These are phyloP conservation scores for Diabrotica balteata DNA, from an alignment of 2,888 invertebrate species.

Conservation along the genomic window DNA sequence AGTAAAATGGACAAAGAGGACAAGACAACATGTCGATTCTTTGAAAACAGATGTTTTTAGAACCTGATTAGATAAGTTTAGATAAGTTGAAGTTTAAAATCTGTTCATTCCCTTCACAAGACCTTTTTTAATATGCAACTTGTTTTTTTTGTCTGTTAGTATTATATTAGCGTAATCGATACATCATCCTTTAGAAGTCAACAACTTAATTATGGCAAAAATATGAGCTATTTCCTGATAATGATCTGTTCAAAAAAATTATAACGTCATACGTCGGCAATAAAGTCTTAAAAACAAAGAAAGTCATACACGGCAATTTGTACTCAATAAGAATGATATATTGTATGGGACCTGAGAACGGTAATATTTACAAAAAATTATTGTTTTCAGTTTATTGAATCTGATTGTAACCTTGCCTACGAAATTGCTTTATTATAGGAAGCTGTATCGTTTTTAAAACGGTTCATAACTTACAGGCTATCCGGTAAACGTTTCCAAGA, in stretches of 20 bases:
- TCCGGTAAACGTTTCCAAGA: no score
- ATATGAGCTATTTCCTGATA: constrained; percentile 45
- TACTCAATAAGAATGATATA: constrained; percentile 50
- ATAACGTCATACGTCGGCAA: no score
- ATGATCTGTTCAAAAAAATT: constrained; percentile 24
- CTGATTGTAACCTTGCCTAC: constrained; percentile 27
- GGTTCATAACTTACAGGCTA: not conserved
- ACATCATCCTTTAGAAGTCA: constrained; percentile 33
- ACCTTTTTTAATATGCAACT: no score
- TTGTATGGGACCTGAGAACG: constrained; percentile 45
- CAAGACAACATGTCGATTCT: no score
- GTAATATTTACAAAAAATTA: constrained; percentile 36
- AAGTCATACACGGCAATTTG: constrained; percentile 49
- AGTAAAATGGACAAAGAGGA: no score
- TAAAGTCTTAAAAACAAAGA: not conserved
- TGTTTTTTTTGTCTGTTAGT: no score
- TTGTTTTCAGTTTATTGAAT: constrained; percentile 14
- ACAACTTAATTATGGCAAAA: constrained; percentile 39
- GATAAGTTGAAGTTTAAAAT: no score
- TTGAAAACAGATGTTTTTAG: no score
- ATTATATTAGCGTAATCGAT: not conserved
- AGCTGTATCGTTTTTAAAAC: constrained; percentile 38
- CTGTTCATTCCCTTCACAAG: no score
- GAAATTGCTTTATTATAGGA: constrained; percentile 47
- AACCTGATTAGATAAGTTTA: no score